These are phyloP conservation scores for Enteromius paludinosus DNA, from an alignment of 2,797 vertebrate species.

Conservation along the genomic window DNA sequence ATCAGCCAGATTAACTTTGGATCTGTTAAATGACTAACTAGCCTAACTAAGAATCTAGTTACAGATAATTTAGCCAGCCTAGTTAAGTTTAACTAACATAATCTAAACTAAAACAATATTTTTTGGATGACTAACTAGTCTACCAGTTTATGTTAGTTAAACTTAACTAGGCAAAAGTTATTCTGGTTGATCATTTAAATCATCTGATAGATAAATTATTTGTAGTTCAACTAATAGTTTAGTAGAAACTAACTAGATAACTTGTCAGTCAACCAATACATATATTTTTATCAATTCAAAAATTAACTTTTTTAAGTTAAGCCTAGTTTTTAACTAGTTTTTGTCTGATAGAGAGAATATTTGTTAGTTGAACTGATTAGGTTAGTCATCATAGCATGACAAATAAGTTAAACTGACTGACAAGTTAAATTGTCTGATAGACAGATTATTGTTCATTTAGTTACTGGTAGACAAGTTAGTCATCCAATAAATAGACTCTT, in stretches of 20 bases:
- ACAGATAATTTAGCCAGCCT: neutral
- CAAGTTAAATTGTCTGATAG: neutral
- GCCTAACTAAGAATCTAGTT: neutral
- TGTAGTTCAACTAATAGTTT: neutral
- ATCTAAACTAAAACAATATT: too few relatives aligned
- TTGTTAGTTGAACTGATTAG: neutral
- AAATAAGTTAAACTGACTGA: neutral
- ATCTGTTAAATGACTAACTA: neutral
- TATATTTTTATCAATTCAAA: neutral
- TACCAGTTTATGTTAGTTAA: neutral
- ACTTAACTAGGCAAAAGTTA: neutral
- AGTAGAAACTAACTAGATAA: too few relatives aligned
- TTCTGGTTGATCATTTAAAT: neutral
- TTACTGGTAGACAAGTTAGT: neutral
- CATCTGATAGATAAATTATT: neutral
- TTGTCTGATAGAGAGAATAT: neutral
- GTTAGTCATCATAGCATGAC: neutral
- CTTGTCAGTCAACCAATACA: neutral
- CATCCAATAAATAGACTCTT: neutral
- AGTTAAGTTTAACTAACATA: neutral
- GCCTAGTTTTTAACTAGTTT: neutral
- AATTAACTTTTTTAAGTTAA: neutral
- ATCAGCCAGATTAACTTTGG: neutral
- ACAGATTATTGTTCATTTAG: neutral
- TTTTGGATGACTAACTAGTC: neutral